A percentile compares a stretch with the other conserved stretches of the same genome.
phyloP scores from a whole-genome alignment of 2,888 invertebrate genomes.

The Gandaritis pyraliata region DNA sequence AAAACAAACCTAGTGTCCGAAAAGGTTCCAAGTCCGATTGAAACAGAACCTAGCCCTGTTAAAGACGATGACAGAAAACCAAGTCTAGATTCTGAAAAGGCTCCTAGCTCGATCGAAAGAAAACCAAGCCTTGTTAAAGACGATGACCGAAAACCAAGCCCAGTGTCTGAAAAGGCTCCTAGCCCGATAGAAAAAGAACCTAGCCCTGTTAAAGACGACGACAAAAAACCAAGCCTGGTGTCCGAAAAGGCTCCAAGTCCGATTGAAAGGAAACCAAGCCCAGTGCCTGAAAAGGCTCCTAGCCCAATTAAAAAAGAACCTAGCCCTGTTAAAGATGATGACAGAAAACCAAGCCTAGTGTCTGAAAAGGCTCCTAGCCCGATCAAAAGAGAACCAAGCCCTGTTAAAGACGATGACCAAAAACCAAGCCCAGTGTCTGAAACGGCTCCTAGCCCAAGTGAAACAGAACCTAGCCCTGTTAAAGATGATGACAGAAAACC shows the following conservation, averaged over 20 bases:
- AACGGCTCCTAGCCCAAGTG: neutral
- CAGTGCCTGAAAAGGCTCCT: neutral
- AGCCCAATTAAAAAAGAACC: neutral
- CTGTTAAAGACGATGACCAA: constrained; percentile 6
- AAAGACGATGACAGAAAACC: constrained; percentile 13
- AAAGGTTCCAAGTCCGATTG: constrained; percentile 27
- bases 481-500: constrained; percentile 20
- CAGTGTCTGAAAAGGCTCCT: no score
- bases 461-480: neutral
- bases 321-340: neutral
- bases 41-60: constrained; percentile 3
- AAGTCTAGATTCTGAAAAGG: constrained; percentile 16
- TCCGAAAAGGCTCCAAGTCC: no score
- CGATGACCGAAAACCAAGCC: no score
- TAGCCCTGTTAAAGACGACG: no score
- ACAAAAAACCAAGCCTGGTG: no score
- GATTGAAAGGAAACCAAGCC: constrained; percentile 5
- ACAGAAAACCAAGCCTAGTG: constrained; percentile 28
- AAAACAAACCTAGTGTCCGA: constrained; percentile 26
- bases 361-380: neutral
- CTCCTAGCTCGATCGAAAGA: constrained; percentile 8
- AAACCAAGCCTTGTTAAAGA: constrained; percentile 18
- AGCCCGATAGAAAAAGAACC: no score
- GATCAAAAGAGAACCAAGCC: constrained; percentile 23
- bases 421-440: constrained; percentile 8